Conservation (phyloP, 2,113 vertebrate species). For the Columbina picui region DNA sequence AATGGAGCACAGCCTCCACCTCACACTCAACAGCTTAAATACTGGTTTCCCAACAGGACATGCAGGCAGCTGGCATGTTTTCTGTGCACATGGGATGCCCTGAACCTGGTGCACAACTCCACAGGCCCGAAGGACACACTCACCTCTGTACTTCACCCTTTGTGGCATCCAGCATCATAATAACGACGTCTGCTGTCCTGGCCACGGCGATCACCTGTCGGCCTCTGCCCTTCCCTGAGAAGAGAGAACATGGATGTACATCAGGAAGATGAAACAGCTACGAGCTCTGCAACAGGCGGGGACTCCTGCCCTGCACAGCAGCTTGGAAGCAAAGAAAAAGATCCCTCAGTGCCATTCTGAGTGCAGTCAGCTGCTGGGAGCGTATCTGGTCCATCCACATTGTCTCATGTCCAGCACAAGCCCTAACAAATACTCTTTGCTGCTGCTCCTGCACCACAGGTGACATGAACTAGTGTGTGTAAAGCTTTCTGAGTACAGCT, state of each 20-base stretch:
- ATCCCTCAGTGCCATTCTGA: background rate
- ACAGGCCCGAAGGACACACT: background rate
- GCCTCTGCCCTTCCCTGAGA: constrained; percentile 92
- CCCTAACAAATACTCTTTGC: background rate
- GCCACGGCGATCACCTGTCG: constrained; percentile 98
- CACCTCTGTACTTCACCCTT: constrained; percentile 97
- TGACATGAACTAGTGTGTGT: background rate
- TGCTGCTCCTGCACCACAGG: background rate
- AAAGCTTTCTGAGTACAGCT: rapidly evolving
- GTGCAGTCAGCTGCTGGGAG: background rate
- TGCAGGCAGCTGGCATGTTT: background rate
- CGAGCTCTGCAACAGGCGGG: rapidly evolving
- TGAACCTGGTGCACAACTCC: background rate
- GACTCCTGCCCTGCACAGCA: background rate
- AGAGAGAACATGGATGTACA: background rate
- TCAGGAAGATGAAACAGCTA: background rate
- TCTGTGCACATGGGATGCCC: background rate
- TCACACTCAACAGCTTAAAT: rapidly evolving
- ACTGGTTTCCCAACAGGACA: background rate
- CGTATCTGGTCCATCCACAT: rapidly evolving
- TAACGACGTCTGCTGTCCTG: constrained; percentile 93
- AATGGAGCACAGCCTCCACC: background rate
- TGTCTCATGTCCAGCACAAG: background rate
- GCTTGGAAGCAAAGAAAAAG: background rate
- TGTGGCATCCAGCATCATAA: constrained; percentile 99